phyloP scores from a whole-genome alignment of 2,888 invertebrate genomes.

The Mimas tiliae region DNA sequence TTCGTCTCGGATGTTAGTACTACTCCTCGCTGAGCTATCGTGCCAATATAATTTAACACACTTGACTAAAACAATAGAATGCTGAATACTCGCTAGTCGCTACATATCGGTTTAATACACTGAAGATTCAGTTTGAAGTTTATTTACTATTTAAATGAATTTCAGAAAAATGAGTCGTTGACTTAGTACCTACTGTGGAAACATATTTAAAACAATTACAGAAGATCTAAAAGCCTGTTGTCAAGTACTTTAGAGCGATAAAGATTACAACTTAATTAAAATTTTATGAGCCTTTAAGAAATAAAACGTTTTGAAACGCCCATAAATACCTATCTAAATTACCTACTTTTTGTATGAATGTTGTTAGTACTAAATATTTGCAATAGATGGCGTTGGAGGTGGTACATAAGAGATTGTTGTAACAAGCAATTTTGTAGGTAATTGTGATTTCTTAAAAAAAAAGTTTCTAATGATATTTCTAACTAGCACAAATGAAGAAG shows the following conservation, averaged over 20 bases:
- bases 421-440: not conserved
- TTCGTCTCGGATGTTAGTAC: too few species aligned
- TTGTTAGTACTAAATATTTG: not conserved
- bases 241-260: constrained; percentile 30
- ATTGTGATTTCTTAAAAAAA: not conserved
- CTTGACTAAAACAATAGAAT: not conserved
- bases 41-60: too few species aligned
- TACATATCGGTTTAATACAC: not conserved
- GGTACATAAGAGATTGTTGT: not conserved
- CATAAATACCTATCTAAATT: constrained; percentile 7
- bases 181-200: not conserved
- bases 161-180: not conserved
- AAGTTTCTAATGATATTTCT: not conserved
- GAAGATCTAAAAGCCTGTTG: constrained; percentile 34
- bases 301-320: constrained; percentile 26
- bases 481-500: too few species aligned
- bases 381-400: constrained; percentile 24
- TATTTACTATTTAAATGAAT: not conserved
- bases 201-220: constrained; percentile 34
- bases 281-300: constrained; percentile 28
- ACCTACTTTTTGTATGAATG: not conserved
- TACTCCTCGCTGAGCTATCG: too few species aligned
- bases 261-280: constrained; percentile 28
- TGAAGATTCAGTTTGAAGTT: not conserved
- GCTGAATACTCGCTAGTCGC: too few species aligned